phyloP scores from a whole-genome alignment of 1,140 invertebrate genomes.

The Gryllus bimaculatus region DNA sequence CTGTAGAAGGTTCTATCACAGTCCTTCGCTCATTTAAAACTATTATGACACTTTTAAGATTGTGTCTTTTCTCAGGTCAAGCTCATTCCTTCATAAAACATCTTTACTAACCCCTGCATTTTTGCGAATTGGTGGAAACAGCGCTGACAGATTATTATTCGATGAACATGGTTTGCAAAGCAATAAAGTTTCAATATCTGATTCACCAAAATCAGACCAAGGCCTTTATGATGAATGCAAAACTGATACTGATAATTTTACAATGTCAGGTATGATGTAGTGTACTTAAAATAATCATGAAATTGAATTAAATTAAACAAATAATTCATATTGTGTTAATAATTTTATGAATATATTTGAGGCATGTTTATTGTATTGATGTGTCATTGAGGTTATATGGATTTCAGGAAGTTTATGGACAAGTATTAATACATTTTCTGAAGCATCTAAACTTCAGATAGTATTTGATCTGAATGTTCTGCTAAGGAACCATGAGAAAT shows the following conservation, averaged over 20 bases:
- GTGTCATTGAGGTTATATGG: not conserved
- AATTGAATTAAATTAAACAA: not conserved
- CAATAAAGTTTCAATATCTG: too few species aligned
- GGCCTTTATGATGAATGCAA: too few species aligned
- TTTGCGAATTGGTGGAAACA: not conserved
- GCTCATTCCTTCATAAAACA: too few species aligned
- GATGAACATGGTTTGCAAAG: not conserved
- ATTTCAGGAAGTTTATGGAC: constrained; percentile 38
- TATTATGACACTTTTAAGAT: not conserved
- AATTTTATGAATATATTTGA: not conserved
- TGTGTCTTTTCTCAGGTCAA: not conserved
- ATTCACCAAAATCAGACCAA: too few species aligned
- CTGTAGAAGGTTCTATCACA: not conserved
- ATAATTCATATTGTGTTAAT: not conserved
- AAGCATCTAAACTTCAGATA: constrained; percentile 41
- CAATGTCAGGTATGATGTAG: too few species aligned
- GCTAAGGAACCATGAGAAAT: constrained; percentile 45
- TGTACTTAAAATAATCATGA: not conserved
- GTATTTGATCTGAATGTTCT: constrained; percentile 62
- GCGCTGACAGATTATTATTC: constrained; percentile 6
- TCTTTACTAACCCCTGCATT: not conserved
- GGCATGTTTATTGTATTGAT: not conserved
- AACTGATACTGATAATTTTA: too few species aligned
- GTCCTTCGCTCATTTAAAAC: too few species aligned
- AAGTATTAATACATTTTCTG: constrained; percentile 49